Evolutionary conservation across 2,888 invertebrate genomes (phyloP).

Genomic region (Cloeon dipterum): DNA sequence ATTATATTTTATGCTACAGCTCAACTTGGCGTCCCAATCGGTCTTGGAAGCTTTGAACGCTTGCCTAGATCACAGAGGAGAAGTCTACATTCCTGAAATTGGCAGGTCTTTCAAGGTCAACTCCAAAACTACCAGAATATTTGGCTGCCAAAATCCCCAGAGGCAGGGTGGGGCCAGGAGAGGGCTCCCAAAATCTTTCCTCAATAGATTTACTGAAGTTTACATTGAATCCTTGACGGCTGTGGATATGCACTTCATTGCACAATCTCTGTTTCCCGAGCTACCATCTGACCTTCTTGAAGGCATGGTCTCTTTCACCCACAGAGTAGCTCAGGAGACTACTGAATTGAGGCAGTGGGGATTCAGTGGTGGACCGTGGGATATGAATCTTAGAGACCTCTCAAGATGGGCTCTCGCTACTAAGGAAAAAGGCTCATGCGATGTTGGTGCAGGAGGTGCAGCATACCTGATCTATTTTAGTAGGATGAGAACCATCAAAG

Average conservation of each 20-base stretch:
- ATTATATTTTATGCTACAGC: slow-evolving; percentile 15
- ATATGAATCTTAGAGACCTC: slow-evolving; percentile 90
- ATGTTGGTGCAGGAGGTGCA: slow-evolving; percentile 29
- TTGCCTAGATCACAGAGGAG: slow-evolving; percentile 90
- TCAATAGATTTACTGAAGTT: slow-evolving; percentile 90
- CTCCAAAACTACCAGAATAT: slow-evolving; percentile 53
- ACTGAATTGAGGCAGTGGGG: slow-evolving; percentile 43
- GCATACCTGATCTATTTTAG: slow-evolving; percentile 65
- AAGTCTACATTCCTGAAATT: slow-evolving; percentile 88
- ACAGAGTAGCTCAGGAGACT: slow-evolving; percentile 36
- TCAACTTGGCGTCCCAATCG: slow-evolving; percentile 95
- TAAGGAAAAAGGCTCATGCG: slow-evolving; percentile 2
- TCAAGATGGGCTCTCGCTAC: slow-evolving; percentile 77
- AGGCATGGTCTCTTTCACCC: slow-evolving; percentile 60
- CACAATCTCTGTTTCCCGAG: slow-evolving; percentile 35
- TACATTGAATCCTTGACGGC: slow-evolving; percentile 32
- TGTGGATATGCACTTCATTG: slow-evolving; percentile 38
- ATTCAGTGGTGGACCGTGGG: slow-evolving; percentile 75
- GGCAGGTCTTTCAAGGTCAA: slow-evolving; percentile 60
- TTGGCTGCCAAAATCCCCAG: slow-evolving; percentile 94
- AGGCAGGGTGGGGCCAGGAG: slow-evolving; percentile 89
- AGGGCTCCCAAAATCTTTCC: slow-evolving; percentile 87
- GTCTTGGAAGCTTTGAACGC: slow-evolving; percentile 97
- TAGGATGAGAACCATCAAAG: slow-evolving; percentile 58
- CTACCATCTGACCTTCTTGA: slow-evolving; percentile 33